phyloP scores from a whole-genome alignment of 2,113 vertebrate species.

The Barnardius zonarius region DNA sequence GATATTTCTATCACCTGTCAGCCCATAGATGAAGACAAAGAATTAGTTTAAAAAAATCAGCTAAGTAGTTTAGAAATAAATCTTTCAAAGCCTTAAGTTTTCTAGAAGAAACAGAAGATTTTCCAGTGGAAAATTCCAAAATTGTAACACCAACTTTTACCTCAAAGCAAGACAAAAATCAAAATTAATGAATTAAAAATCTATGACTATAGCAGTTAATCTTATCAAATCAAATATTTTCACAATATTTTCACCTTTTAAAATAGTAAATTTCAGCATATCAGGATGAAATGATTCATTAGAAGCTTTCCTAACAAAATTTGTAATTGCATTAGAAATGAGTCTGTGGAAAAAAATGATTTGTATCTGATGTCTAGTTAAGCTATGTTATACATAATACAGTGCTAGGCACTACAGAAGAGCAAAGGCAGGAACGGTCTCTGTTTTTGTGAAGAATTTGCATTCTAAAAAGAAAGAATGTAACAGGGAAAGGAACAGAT shows the following conservation, averaged over 20 bases:
- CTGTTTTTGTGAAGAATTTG: background rate
- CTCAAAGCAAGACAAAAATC: background rate
- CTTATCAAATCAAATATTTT: background rate
- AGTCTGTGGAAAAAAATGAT: background rate
- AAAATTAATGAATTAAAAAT: background rate
- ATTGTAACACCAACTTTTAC: background rate
- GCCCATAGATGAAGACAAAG: background rate
- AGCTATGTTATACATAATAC: background rate
- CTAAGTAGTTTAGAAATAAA: background rate
- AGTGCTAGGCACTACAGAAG: background rate
- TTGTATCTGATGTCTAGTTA: background rate
- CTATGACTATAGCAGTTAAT: background rate
- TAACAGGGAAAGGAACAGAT: background rate
- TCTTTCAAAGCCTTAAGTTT: background rate
- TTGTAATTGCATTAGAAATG: background rate
- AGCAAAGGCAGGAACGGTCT: background rate
- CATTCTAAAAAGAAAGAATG: background rate
- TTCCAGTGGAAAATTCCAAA: background rate
- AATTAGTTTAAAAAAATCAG: background rate
- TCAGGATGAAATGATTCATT: background rate
- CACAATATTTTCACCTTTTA: background rate
- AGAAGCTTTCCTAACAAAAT: background rate
- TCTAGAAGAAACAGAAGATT: background rate
- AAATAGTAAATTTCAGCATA: background rate
- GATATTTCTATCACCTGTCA: background rate